Base-by-base conservation (phyloP, 1,140 invertebrate species). In the Olivierus martensii region DNA sequence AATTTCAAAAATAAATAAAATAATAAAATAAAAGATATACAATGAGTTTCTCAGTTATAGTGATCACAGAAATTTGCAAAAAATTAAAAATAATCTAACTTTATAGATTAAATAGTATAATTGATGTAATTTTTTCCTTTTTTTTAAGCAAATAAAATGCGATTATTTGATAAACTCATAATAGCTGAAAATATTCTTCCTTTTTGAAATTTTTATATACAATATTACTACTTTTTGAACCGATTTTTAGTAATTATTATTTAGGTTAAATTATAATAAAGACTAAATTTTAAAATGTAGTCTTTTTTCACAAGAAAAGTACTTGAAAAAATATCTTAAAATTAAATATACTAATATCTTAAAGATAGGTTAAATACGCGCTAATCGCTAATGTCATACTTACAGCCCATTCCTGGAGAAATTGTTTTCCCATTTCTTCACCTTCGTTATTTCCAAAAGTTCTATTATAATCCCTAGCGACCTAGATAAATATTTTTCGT, bases 391-490 rank as follows among this genome's bases (percentile, higher is more conserved):
- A 48, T 19, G 35, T 36, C 28, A 34, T 41, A 52, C 51, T 46
- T 60, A 61, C 60, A 48, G 61, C 61, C 59, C 59, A 62, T 57
- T 62, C 61, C 42, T 58, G 55, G 2, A 62, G 55, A 14, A 62
- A 54, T n/a, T 58, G 53, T 39, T 61, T 58, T 39, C 59, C 60
- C 21, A 62, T 43, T 36, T 61, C 54, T 38, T 57, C 59, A 11
- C 55, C 56, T 51, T 57, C 55, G 21, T 49, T 56, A 34, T 55
- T 47, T 52, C 53, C 61, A 46, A 70, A 47, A 10, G 71, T 71
- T 55, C 64, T 71, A 53, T 76, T 75, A 53, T 73, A 74, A 56
- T 83, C 78, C 28, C 82, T 69, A 2, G 78, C 79, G 11, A 63
- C 57, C 61, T 63, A 22, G 1, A 52, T 43, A 51, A 15, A 2